Conservation (phyloP, 2,888 invertebrate genomes). For the Nomada ruficornis region DNA sequence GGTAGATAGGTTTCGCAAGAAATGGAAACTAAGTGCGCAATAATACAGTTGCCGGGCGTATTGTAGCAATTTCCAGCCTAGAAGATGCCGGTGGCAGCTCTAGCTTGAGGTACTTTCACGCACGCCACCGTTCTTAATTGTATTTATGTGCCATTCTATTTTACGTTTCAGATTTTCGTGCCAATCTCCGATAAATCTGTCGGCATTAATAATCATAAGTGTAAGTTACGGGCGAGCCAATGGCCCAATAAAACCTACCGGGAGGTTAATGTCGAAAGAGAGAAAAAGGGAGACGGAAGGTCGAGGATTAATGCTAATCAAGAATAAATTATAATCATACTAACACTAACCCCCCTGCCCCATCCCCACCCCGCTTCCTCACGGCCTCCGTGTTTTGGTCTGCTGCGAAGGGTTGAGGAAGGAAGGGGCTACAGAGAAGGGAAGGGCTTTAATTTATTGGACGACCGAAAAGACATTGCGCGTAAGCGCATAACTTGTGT, state of each 20-base stretch:
- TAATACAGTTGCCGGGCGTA: too few relatives aligned
- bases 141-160: slow-evolving; percentile 78
- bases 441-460: slow-evolving; percentile 74
- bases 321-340: slow-evolving; percentile 81
- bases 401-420: slow-evolving; percentile 17
- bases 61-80: not conserved
- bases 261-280: slow-evolving; percentile 75
- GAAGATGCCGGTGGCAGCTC: slow-evolving; percentile 10
- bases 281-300: slow-evolving; percentile 35
- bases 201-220: slow-evolving; percentile 82
- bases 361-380: not conserved
- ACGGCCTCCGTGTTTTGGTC: slow-evolving; percentile 47
- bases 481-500: slow-evolving; percentile 78
- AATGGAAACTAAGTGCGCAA: too few relatives aligned
- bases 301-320: slow-evolving; percentile 81
- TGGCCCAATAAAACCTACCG: slow-evolving; percentile 80
- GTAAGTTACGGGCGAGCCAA: slow-evolving; percentile 79
- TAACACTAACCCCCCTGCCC: slow-evolving; percentile 54
- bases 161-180: slow-evolving; percentile 76
- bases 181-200: slow-evolving; percentile 82
- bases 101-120: slow-evolving; percentile 41
- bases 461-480: slow-evolving; percentile 77
- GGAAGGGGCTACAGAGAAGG: slow-evolving; percentile 1
- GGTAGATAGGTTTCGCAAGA: too few relatives aligned
- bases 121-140: slow-evolving; percentile 66